phyloP scores from a whole-genome alignment of 2,888 invertebrate species.

The Odontomyia ornata region DNA sequence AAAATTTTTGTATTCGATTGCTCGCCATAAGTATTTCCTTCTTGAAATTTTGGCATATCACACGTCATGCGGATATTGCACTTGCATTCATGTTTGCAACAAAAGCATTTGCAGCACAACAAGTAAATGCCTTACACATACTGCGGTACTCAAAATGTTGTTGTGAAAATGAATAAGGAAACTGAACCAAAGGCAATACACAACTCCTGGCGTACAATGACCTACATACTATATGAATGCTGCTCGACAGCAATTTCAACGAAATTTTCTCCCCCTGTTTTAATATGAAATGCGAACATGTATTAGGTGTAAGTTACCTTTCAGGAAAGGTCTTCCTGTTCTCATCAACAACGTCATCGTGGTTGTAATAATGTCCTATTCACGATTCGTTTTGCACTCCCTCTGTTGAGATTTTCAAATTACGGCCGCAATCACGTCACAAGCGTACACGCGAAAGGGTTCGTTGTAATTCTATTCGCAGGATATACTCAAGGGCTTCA shows the following conservation, averaged over 20 bases:
- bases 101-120: no score
- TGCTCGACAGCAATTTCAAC: background rate
- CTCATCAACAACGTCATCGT: background rate
- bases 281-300: background rate
- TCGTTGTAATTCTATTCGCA: conserved; percentile 46
- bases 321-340: background rate
- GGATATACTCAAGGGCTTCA: conserved; percentile 48
- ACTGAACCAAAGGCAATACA: background rate
- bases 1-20: no score
- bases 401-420: conserved; percentile 9
- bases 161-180: conserved; percentile 4
- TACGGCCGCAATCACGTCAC: conserved; percentile 41
- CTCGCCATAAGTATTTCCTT: no score
- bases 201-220: conserved; percentile 22
- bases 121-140: no score
- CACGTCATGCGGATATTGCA: no score
- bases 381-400: conserved; percentile 2
- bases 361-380: conserved; percentile 26
- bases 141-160: no score
- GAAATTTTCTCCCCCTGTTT: background rate
- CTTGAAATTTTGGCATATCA: no score
- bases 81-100: no score
- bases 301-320: background rate
- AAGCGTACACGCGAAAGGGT: conserved; percentile 15
- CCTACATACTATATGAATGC: conserved; percentile 31